A percentile compares a stretch with the other conserved stretches of the same genome.
phyloP scores from a whole-genome alignment of 1,140 invertebrate species.

The Pygmarrhopalites habei region DNA sequence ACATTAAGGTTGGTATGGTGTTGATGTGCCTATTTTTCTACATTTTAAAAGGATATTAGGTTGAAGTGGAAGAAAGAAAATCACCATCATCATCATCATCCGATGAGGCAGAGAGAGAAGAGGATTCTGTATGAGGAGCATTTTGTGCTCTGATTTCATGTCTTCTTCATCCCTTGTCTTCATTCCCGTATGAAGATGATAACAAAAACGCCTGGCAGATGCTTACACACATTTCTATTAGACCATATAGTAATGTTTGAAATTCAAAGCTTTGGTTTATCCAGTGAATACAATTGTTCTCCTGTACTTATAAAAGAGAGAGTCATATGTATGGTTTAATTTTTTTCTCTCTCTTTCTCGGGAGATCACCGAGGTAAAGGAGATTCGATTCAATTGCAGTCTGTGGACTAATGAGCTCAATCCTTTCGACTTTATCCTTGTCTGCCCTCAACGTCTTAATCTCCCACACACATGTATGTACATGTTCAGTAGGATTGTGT shows the following conservation, averaged over 20 bases:
- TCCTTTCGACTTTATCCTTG: not conserved
- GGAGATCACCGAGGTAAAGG: too few relatives aligned
- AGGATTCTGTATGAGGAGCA: too few relatives aligned
- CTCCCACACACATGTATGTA: too few relatives aligned
- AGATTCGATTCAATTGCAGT: conserved; percentile 8
- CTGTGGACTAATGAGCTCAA: conserved; percentile 9
- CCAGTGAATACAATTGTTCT: too few relatives aligned
- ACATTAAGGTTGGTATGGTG: not conserved
- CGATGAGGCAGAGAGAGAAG: not conserved
- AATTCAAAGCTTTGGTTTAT: too few relatives aligned
- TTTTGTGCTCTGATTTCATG: not conserved
- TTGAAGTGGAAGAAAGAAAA: conserved; percentile 1
- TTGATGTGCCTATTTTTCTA: conserved; percentile 1
- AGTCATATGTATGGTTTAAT: too few relatives aligned
- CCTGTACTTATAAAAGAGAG: too few relatives aligned
- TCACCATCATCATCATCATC: conserved; percentile 1
- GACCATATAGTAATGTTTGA: too few relatives aligned
- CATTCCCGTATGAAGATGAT: not conserved
- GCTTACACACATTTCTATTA: too few relatives aligned
- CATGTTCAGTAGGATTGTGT: too few relatives aligned
- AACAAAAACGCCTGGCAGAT: not conserved
- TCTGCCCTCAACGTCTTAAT: too few relatives aligned
- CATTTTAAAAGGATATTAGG: conserved; percentile 1
- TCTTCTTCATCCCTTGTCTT: not conserved
- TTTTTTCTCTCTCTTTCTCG: too few relatives aligned